Evolutionary conservation across 2,797 vertebrate species (phyloP).

Genomic region (Menidia menidia): DNA sequence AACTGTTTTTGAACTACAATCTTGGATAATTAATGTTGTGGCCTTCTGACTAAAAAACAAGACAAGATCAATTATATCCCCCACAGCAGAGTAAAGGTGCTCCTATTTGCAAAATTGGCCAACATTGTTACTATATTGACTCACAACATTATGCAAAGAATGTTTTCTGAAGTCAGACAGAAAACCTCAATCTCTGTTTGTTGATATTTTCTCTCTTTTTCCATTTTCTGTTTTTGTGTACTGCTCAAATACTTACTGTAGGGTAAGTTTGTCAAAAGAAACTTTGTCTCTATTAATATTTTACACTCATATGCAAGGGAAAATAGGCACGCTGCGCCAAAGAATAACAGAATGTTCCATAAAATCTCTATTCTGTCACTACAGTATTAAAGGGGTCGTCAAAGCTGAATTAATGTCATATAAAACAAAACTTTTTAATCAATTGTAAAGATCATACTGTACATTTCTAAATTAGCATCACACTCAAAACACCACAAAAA

Average conservation of each 20-base stretch:
- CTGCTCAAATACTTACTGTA: no score
- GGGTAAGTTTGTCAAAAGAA: no score
- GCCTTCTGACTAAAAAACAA: no score
- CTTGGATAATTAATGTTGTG: no score
- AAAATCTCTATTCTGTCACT: no score
- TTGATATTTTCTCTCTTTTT: no score
- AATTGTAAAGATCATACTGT: slow-evolving; percentile 1
- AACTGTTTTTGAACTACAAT: no score
- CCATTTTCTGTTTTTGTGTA: no score
- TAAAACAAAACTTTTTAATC: slow-evolving; percentile 1
- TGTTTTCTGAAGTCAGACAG: not conserved
- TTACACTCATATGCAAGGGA: not conserved
- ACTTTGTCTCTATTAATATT: not conserved
- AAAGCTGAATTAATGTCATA: no score
- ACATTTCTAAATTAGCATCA: slow-evolving; percentile 3
- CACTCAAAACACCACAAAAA: slow-evolving; percentile 1
- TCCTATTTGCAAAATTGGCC: not conserved
- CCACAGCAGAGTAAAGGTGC: not conserved
- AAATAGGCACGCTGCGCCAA: not conserved
- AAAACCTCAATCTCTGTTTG: not conserved
- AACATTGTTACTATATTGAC: not conserved
- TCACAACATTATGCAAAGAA: no score
- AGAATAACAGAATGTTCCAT: not conserved
- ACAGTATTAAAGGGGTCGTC: no score
- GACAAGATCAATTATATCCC: no score